These are phyloP conservation scores for Zeugodacus cucurbitae DNA, from an alignment of 1,140 invertebrate genomes.

Conservation along the genomic window DNA sequence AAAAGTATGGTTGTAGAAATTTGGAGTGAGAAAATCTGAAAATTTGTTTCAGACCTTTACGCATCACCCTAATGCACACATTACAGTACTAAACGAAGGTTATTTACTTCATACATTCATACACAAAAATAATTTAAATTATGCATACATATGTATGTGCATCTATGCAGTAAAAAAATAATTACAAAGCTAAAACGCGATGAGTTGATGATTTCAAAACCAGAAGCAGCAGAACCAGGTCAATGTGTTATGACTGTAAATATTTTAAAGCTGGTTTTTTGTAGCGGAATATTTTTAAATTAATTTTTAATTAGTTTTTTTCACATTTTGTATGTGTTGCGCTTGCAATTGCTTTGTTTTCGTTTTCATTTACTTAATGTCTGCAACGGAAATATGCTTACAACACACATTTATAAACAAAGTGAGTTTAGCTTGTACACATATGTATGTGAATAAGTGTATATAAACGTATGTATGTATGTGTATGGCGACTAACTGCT, in stretches of 20 bases:
- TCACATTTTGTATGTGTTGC: background rate
- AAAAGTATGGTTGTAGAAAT: too few species aligned
- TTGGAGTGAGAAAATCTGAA: too few species aligned
- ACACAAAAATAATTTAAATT: background rate
- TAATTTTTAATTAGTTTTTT: background rate
- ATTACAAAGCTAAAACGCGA: background rate
- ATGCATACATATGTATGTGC: background rate
- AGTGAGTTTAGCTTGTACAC: background rate
- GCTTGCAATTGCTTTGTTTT: background rate
- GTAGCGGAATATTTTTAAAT: background rate
- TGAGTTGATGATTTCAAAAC: background rate
- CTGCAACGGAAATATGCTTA: background rate
- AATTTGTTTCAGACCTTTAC: too few species aligned
- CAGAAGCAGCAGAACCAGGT: constrained; percentile 15
- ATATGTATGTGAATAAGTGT: background rate
- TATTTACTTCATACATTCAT: background rate
- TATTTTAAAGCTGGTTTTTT: background rate
- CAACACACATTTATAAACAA: background rate
- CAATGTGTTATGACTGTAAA: constrained; percentile 11
- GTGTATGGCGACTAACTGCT: background rate
- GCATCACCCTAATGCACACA: background rate
- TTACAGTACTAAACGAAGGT: background rate
- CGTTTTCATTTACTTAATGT: background rate
- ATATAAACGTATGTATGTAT: background rate
- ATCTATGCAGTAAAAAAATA: background rate